These are phyloP conservation scores for Chrysogorgia sp. DNA, from an alignment of 92 coral and sea anemone species.

Conservation along the genomic window DNA sequence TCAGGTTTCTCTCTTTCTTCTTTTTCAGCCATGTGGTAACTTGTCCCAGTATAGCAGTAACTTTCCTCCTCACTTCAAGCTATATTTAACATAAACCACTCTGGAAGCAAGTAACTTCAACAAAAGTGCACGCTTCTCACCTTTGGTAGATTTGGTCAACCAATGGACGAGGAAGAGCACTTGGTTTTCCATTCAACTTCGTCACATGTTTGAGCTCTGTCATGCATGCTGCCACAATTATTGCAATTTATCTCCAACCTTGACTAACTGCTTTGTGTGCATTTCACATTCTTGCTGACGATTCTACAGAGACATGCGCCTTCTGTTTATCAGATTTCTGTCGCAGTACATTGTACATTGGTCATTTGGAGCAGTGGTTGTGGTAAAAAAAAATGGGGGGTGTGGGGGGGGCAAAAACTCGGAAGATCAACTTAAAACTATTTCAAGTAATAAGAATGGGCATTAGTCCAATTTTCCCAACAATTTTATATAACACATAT, in stretches of 20 bases:
- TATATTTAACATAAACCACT: slow-evolving; percentile 32
- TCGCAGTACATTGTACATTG: slow-evolving; percentile 16
- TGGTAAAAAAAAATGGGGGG: too few relatives aligned
- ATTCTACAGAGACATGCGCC: slow-evolving; percentile 30
- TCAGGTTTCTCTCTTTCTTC: slow-evolving; percentile 17
- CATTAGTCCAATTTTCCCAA: too few relatives aligned
- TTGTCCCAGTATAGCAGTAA: slow-evolving; percentile 18
- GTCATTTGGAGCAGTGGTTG: slow-evolving; percentile 37
- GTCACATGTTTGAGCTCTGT: neutral
- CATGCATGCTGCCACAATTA: slow-evolving; percentile 39
- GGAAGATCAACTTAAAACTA: slow-evolving; percentile 18
- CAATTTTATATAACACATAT: too few relatives aligned
- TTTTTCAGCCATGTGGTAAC: slow-evolving; percentile 17
- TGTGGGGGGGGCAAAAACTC: slow-evolving; percentile 3
- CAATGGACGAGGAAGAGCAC: slow-evolving; percentile 12
- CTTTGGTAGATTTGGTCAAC: slow-evolving; percentile 1
- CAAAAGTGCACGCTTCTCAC: slow-evolving; percentile 35
- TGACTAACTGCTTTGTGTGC: slow-evolving; percentile 31
- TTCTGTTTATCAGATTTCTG: slow-evolving; percentile 29
- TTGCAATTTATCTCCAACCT: slow-evolving; percentile 28
- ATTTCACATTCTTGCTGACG: slow-evolving; percentile 30
- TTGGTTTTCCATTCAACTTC: slow-evolving; percentile 10
- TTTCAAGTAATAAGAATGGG: too few relatives aligned
- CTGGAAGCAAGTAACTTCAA: slow-evolving; percentile 71
- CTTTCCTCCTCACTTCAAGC: slow-evolving; percentile 23